Base-by-base conservation (phyloP, 2,797 vertebrate genomes). In the Anguilla marmorata region DNA sequence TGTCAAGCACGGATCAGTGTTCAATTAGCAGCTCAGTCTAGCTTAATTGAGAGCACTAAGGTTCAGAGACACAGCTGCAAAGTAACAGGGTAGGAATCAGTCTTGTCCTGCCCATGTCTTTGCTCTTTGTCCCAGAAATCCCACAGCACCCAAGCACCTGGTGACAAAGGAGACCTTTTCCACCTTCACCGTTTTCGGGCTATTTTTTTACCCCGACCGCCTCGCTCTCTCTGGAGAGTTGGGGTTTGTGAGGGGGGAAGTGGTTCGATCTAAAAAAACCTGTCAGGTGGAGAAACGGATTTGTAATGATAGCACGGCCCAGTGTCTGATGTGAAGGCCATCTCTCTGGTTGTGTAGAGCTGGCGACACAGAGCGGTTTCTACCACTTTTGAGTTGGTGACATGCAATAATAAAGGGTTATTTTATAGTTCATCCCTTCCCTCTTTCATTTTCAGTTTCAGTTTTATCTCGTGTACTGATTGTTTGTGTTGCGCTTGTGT, bases 121-220 rank as follows among this genome's bases (percentile, higher is more conserved):
- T 7, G 6, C 50, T 11, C 11, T 11, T 11, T 9, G 50, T 52
- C 89, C 91, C 89, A 89, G 85, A 89, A 89, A 87, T 92, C 89
- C 48, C 85, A 83, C 89, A 92, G 87, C 92, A 91, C 79, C 88
- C 89, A 27, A 88, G 92, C 92, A 91, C 86, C n/a, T 88, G 92
- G 93, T 90, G 76, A 80, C 88, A 87, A 87, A 84, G 89, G 91
- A n/a, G 21, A 82, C 41, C 91, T 91, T 93, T 93, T 91, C 88
- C 90, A 90, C 83, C 91, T 89, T 90, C 90, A 41, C 85, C 86
- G 87, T 89, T 94, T 94, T 91, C 92, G 93, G 91, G 91, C 85
- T 92, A 89, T 88, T 91, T 92, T 41, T 41, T 41, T 41, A 41
- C 30, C 83, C 30, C 72, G 60, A 87, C 33, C 86, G 33, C 74